phyloP scores from a whole-genome alignment of 2,113 vertebrate species.

The Hyperopisus bebe region DNA sequence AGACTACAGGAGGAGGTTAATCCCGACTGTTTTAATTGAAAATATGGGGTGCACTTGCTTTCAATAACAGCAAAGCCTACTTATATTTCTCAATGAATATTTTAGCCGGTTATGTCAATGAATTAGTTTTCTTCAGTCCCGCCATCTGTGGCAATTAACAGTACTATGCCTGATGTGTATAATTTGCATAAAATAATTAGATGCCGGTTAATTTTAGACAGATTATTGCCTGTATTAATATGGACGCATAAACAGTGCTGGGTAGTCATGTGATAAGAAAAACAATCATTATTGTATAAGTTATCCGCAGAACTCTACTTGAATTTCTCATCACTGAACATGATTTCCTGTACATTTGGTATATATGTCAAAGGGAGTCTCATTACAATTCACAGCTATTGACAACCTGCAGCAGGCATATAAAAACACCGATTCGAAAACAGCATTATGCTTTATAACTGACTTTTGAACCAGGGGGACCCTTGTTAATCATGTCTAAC shows the following conservation, averaged over 20 bases:
- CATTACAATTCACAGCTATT: neutral
- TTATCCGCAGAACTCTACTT: neutral
- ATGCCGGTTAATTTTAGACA: neutral
- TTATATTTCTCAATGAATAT: neutral
- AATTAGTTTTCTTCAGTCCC: neutral
- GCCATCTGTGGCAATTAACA: neutral
- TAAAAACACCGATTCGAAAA: neutral
- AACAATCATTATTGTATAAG: neutral
- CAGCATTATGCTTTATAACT: neutral
- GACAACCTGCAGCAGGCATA: neutral
- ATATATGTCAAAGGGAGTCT: neutral
- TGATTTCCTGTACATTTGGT: neutral
- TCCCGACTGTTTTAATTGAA: neutral
- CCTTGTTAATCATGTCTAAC: neutral
- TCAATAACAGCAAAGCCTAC: neutral
- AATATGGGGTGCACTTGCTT: neutral
- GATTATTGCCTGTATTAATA: neutral
- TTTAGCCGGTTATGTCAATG: neutral
- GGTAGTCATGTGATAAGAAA: neutral
- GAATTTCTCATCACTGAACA: neutral
- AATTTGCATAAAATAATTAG: slow-evolving; percentile 2
- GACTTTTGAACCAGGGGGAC: neutral
- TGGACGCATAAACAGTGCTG: neutral
- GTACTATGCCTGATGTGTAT: neutral
- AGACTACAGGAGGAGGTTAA: neutral